Evolutionary conservation across 1,140 invertebrate genomes (phyloP).

Genomic region (Drosophila azteca): DNA sequence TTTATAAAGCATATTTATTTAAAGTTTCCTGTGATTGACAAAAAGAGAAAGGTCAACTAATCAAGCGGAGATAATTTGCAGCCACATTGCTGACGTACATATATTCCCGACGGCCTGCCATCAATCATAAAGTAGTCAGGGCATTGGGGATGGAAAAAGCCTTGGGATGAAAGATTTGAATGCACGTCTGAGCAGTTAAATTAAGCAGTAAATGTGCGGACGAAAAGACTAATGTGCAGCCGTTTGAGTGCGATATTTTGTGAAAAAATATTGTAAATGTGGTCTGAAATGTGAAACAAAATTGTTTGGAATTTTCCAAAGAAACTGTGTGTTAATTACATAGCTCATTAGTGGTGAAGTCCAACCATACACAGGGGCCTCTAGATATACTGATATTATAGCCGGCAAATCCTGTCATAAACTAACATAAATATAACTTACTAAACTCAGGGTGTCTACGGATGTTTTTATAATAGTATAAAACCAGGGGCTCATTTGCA

Average conservation of each 20-base stretch:
- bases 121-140: slow-evolving; percentile 32
- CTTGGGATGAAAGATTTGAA: slow-evolving; percentile 32
- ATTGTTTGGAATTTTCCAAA: neutral
- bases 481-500: slow-evolving; percentile 17
- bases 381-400: too few species aligned
- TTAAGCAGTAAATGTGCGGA: slow-evolving; percentile 33
- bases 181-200: slow-evolving; percentile 22
- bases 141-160: too few species aligned
- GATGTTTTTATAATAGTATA: slow-evolving; percentile 12
- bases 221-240: neutral
- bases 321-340: slow-evolving; percentile 25
- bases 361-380: too few species aligned
- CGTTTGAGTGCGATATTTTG: neutral
- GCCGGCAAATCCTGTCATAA: too few species aligned
- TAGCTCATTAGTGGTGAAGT: slow-evolving; percentile 23
- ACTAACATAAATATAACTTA: neutral
- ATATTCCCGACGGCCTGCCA: slow-evolving; percentile 10
- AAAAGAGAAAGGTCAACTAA: slow-evolving; percentile 16
- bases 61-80: slow-evolving; percentile 34
- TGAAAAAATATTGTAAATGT: too few species aligned
- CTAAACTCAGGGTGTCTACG: slow-evolving; percentile 10
- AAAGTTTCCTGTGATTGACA: neutral
- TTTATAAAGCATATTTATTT: neutral
- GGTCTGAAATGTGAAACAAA: neutral
- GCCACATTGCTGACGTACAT: slow-evolving; percentile 18